Evolutionary conservation across 2,113 vertebrate genomes (phyloP).

Genomic region (Pitta sordida): DNA sequence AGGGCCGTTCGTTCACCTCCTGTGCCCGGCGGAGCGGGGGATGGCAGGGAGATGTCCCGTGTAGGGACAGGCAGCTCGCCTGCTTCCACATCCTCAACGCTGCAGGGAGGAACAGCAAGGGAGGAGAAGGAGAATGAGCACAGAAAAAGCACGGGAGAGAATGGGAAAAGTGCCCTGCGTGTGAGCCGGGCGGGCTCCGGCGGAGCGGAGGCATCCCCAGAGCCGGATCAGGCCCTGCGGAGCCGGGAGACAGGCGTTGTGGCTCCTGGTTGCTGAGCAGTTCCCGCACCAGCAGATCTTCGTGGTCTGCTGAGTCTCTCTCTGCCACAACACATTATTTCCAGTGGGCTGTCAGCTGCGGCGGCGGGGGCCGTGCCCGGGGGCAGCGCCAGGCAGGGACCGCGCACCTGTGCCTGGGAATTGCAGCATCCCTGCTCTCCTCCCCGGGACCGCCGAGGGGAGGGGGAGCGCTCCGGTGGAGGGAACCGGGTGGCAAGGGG

Average conservation of each 20-base stretch:
- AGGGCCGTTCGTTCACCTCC: background rate
- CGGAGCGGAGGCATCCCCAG: background rate
- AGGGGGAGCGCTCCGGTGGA: background rate
- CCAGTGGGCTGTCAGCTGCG: constrained; percentile 75
- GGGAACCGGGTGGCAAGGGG: background rate
- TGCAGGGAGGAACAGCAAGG: background rate
- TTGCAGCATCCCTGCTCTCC: constrained; percentile 58
- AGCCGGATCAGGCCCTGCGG: background rate
- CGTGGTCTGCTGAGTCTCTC: constrained; percentile 72
- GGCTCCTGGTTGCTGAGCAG: constrained; percentile 51
- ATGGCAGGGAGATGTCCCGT: background rate
- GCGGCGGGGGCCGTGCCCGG: constrained; percentile 63
- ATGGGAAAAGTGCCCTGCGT: background rate
- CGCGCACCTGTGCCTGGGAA: constrained; percentile 84
- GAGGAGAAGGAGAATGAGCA: background rate
- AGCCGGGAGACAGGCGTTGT: constrained; percentile 35
- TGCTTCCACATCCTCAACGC: background rate
- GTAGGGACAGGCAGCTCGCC: background rate
- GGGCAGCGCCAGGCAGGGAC: constrained; percentile 56
- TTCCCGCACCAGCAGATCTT: constrained; percentile 71
- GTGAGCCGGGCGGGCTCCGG: background rate
- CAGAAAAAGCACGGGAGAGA: background rate
- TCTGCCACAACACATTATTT: constrained; percentile 88
- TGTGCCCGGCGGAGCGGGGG: background rate
- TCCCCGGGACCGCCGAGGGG: constrained; percentile 49